phyloP scores from a whole-genome alignment of 2,113 vertebrate genomes.

The Eclectus roratus region DNA sequence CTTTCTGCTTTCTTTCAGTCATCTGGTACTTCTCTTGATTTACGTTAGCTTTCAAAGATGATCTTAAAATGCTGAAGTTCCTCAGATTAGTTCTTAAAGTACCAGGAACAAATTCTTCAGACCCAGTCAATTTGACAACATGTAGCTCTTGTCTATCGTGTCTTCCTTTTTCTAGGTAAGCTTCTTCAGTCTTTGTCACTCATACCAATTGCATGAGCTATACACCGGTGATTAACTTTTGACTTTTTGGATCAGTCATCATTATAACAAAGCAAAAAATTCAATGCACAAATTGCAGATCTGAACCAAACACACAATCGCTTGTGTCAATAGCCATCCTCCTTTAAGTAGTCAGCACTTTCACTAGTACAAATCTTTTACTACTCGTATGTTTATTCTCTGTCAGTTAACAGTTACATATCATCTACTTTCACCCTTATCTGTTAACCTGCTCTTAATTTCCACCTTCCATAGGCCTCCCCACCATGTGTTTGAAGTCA shows the following conservation, averaged over 20 bases:
- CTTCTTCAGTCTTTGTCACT: not conserved
- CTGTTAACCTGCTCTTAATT: not conserved
- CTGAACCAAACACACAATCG: not conserved
- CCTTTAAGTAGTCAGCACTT: not conserved
- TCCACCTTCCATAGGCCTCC: not conserved
- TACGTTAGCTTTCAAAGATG: not conserved
- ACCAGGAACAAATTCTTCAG: not conserved
- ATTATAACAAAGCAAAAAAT: not conserved
- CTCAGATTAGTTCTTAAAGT: not conserved
- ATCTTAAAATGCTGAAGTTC: not conserved
- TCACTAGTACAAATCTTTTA: not conserved
- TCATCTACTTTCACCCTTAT: not conserved
- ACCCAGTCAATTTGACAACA: not conserved
- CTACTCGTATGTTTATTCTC: not conserved
- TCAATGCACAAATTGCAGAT: not conserved
- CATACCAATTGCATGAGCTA: not conserved
- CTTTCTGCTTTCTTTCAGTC: not conserved
- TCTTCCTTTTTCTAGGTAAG: not conserved
- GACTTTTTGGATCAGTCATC: not conserved
- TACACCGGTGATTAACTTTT: not conserved
- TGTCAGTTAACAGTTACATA: not conserved
- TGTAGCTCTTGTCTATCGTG: not conserved
- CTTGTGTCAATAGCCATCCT: not conserved
- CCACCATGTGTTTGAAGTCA: not conserved
- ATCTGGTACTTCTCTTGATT: not conserved